Conservation (phyloP, 2,797 vertebrate genomes). For the Cynodonichthys magdalenae region DNA sequence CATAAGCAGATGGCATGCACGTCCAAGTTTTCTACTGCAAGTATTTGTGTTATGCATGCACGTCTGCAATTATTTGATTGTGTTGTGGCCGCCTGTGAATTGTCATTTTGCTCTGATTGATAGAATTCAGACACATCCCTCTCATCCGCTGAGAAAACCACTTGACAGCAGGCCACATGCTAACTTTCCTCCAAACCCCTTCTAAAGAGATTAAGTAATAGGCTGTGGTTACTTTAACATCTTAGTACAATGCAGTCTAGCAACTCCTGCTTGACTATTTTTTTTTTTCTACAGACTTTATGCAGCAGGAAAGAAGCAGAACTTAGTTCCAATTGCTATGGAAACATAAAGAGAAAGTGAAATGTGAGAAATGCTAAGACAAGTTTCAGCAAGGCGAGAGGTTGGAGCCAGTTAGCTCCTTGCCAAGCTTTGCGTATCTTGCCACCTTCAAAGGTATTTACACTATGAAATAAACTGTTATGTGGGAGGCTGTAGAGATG, state of each 20-base stretch:
- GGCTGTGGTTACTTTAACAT: conserved; percentile 57
- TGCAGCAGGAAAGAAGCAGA: conserved; percentile 42
- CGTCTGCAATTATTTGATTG: conserved; percentile 52
- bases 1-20: conserved; percentile 49
- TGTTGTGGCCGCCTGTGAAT: conserved; percentile 55
- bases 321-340: conserved; percentile 37
- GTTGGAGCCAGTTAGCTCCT: conserved; percentile 29
- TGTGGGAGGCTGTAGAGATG: conserved; percentile 54
- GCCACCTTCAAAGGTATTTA: conserved; percentile 72
- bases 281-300: conserved; percentile 60
- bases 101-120: conserved; percentile 57
- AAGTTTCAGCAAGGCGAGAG: conserved; percentile 35
- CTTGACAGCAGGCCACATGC: conserved; percentile 58
- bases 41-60: conserved; percentile 54
- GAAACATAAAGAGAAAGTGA: conserved; percentile 44
- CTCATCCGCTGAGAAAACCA: conserved; percentile 48
- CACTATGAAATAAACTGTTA: conserved; percentile 60
- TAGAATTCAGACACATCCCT: conserved; percentile 51
- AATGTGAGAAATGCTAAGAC: conserved; percentile 48
- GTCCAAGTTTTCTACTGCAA: conserved; percentile 48
- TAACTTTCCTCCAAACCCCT: conserved; percentile 41
- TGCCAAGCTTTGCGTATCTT: conserved; percentile 32
- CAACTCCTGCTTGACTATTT: conserved; percentile 68
- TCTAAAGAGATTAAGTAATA: conserved; percentile 63
- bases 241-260: conserved; percentile 59